phyloP scores from a whole-genome alignment of 2,888 invertebrate genomes.

The Tuberolachnus salignus region DNA sequence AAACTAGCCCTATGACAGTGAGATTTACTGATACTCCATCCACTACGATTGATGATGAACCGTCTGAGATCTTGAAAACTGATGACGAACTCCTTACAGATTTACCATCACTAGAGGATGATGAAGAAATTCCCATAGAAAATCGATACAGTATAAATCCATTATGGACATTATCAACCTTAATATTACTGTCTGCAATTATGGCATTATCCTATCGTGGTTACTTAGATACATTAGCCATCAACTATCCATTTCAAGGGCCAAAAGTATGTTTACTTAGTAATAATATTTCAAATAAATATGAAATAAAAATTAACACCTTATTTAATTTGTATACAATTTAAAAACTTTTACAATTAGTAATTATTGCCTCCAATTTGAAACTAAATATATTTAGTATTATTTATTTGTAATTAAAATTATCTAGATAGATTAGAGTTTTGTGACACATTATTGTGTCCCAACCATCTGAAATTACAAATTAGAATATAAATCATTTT shows the following conservation, averaged over 20 bases:
- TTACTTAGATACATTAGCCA: constrained; percentile 50
- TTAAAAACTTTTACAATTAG: not conserved
- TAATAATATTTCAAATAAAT: not conserved
- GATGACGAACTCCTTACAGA: not conserved
- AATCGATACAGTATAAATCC: not conserved
- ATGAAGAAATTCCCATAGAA: not conserved
- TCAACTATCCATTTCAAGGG: constrained; percentile 47
- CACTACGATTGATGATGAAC: not conserved
- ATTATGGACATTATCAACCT: not conserved
- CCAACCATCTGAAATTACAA: too few species aligned
- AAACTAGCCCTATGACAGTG: not conserved
- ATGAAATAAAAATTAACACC: not conserved
- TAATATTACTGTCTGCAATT: constrained; percentile 16
- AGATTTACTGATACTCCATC: not conserved
- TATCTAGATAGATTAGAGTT: too few species aligned
- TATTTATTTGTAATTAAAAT: too few species aligned
- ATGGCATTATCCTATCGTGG: constrained; percentile 37
- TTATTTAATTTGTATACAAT: not conserved
- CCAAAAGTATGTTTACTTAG: constrained; percentile 42
- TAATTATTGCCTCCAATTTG: too few species aligned
- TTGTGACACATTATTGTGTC: too few species aligned
- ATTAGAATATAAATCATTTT: too few species aligned
- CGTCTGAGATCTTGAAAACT: not conserved
- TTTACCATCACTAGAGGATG: not conserved
- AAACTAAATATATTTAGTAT: too few species aligned